Evolutionary conservation across 2,888 invertebrate genomes (phyloP), one percentile per base, ranked within the genome.

Genomic region (Agrilus biguttatus): DNA sequence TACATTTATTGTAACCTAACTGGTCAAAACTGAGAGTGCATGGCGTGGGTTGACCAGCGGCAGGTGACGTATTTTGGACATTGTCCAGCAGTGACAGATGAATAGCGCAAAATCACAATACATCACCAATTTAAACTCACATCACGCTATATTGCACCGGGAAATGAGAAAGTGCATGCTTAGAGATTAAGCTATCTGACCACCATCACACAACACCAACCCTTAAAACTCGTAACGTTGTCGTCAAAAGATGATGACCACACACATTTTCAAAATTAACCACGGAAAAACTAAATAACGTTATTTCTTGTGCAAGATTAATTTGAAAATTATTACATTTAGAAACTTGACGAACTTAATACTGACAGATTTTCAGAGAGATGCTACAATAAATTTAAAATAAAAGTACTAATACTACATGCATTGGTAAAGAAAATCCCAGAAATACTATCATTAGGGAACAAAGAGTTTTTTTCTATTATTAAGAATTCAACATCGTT

Each of bases 1-100:
- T 10, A 28, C 28, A 10, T 28, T 28, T 28, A 28, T 10, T 28
- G 10, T 10, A 28, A 28, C 7, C 28, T 28, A 10, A 28, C 8
- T 28, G 28, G 28, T 28, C 28, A 28, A 28, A 8, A 28, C 28
- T 8, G 2, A 10, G 28, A 10, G 10, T 28, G 28, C 5, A 28
- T 28, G 28, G 28, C 28, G 5, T 10, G 28, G 28, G 28, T 28
- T 28, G 28, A 28, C 35, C 39, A 48, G 35, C 49, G 56, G 59
- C 61, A 61, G 61, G 60, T 61, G 61, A 60, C 57, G 58, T 52
- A 59, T 59, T 52, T 58, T 53, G 60, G 58, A 60, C 60, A 58
- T 53, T 59, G 60, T 60, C 60, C 60, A 60, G 49, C 58, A 59
- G 47, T 58, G 59, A 57, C 57, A 58, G 55, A 53, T 58, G 59